phyloP scores from a whole-genome alignment of 1,140 invertebrate genomes.

The Tetranychus cinnabarinus region DNA sequence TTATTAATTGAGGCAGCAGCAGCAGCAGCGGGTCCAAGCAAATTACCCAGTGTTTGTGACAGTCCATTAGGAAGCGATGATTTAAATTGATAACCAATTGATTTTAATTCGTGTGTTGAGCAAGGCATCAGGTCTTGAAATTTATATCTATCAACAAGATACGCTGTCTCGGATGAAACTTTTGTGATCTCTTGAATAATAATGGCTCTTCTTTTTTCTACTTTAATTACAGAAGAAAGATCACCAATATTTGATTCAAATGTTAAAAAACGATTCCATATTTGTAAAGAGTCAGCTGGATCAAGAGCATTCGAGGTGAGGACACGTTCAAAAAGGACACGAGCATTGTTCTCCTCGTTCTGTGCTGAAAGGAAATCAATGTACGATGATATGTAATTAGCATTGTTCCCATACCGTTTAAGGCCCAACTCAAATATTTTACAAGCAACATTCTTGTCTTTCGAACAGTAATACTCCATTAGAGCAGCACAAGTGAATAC shows the following conservation, averaged over 20 bases:
- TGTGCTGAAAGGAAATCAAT: slow-evolving; percentile 93
- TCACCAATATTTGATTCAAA: slow-evolving; percentile 98
- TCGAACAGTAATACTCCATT: slow-evolving; percentile 99
- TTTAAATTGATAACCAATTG: slow-evolving; percentile 25
- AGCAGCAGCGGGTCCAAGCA: background rate
- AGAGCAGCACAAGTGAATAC: slow-evolving; percentile 86
- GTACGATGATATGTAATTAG: slow-evolving; percentile 83
- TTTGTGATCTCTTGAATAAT: slow-evolving; percentile 58
- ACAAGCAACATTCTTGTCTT: slow-evolving; percentile 94
- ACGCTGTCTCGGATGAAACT: slow-evolving; percentile 47
- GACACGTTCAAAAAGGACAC: slow-evolving; percentile 88
- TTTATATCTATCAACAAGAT: slow-evolving; percentile 82
- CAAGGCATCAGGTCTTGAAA: slow-evolving; percentile 84
- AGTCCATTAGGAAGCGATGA: background rate
- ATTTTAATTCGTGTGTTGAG: slow-evolving; percentile 54
- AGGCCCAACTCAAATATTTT: slow-evolving; percentile 92
- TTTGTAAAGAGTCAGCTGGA: slow-evolving; percentile 79
- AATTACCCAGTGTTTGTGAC: background rate
- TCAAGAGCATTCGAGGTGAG: slow-evolving; percentile 75
- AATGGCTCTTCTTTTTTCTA: slow-evolving; percentile 71
- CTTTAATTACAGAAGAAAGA: slow-evolving; percentile 88
- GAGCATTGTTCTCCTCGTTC: slow-evolving; percentile 97
- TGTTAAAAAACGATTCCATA: slow-evolving; percentile 94
- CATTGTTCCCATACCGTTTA: slow-evolving; percentile 81
- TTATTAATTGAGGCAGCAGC: slow-evolving; percentile 15